phyloP scores from a whole-genome alignment of 2,888 invertebrate species.

The Heliconius hortense region DNA sequence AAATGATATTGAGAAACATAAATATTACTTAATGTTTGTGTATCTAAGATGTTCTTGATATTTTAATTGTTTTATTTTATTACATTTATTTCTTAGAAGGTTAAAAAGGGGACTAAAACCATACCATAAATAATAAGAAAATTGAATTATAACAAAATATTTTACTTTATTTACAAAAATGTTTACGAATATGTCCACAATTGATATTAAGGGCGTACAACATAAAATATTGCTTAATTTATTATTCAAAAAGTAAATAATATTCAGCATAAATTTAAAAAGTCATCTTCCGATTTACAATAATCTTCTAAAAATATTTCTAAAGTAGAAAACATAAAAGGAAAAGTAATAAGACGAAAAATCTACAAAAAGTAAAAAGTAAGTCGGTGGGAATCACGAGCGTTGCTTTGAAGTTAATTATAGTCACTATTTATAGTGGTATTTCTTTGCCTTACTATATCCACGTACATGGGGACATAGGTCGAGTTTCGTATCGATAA shows the following conservation, averaged over 20 bases:
- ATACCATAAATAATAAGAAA: too few relatives aligned
- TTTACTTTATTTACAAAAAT: slow-evolving; percentile 10
- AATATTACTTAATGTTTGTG: too few relatives aligned
- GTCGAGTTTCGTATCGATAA: slow-evolving; percentile 55
- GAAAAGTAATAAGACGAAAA: not conserved
- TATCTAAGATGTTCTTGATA: too few relatives aligned
- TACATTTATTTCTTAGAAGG: not conserved
- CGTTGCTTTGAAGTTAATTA: slow-evolving; percentile 25
- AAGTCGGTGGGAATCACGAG: slow-evolving; percentile 30
- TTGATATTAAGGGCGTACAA: not conserved
- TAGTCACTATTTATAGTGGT: slow-evolving; percentile 29
- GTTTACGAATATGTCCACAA: not conserved
- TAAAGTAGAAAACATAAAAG: not conserved
- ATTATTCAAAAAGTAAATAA: slow-evolving; percentile 18
- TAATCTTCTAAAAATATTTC: not conserved
- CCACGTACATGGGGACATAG: slow-evolving; percentile 65
- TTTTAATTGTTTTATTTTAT: too few relatives aligned
- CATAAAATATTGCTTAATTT: slow-evolving; percentile 13
- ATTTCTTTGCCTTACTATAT: slow-evolving; percentile 66
- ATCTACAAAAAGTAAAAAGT: slow-evolving; percentile 1
- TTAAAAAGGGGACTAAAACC: not conserved
- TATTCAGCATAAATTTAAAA: slow-evolving; percentile 1
- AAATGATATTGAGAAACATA: too few relatives aligned
- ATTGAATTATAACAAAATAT: not conserved
- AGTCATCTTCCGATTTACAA: not conserved